Evolutionary conservation across 2,113 vertebrate genomes (phyloP), one percentile per base, ranked within the genome.

Genomic region (Grallaria varia): DNA sequence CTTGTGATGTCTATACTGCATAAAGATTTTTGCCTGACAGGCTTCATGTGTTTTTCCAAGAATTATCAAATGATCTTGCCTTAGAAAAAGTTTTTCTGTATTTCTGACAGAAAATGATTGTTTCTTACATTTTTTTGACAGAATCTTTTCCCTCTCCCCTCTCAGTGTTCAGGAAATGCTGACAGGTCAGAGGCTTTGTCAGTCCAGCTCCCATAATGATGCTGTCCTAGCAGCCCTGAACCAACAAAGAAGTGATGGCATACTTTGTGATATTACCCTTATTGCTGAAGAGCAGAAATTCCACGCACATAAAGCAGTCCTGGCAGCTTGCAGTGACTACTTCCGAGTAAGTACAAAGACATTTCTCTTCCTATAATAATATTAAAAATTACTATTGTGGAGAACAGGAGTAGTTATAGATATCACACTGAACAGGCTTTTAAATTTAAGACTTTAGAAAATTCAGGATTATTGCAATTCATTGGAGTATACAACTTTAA

Each of bases 301-400:
- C 95, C 99, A 99, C 0, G 99, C 99, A 49, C 99, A 99, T 96
- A 99, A 99, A 97, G 99, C 99, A 5, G 99, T 99, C 53, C 97
- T 99, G 62, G 99, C 99, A 44, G 99, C 99, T 2, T 99, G 99
- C 98, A 99, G 99, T 28, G 99, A 99, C 97, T 99, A 99, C 93
- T 99, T 99, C 97, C 97, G 99, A 98, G 99, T 99, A 97, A 99
- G 99, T 98, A 17, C 23, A 44, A 27, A 89, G 50, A 44, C 63
- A 39, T 72, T 84, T 92, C 35, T 94, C 63, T 44, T 84, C 10
- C 13, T 71, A 12, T 31, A 53, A 31, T 58, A 39, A 28, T 24
- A 63, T 21, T 50, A 55, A 84, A 77, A 80, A 28, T 53, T 52
- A 30, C 5, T 4, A 5, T 3, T 8, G 59, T 22, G 10, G 19